Conservation (phyloP, 2,113 vertebrate species). For the Peromyscus polionotus region DNA sequence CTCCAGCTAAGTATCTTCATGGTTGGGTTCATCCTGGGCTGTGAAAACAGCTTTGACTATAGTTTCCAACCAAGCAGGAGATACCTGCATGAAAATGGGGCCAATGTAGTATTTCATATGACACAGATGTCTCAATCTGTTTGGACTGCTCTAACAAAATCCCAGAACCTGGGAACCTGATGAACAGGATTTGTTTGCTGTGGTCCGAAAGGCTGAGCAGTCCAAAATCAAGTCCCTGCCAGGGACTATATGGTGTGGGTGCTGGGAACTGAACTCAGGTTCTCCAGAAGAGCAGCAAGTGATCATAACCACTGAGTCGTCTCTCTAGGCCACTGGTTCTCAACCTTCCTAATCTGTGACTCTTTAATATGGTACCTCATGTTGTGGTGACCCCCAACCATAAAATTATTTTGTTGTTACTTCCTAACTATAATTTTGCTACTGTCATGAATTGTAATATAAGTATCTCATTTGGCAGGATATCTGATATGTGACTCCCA, state of each 20-base stretch:
- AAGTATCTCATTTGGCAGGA: not conserved
- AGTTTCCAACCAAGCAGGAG: not conserved
- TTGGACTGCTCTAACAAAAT: not conserved
- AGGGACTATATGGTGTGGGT: not conserved
- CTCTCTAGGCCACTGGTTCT: not conserved
- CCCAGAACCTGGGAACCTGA: not conserved
- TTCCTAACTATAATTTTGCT: not conserved
- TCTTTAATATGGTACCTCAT: not conserved
- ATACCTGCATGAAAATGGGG: not conserved
- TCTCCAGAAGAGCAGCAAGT: not conserved
- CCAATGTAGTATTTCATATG: not conserved
- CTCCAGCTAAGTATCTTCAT: not conserved
- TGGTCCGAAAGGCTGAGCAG: not conserved
- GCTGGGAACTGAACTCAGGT: not conserved
- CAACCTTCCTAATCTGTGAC: not conserved
- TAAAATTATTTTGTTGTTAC: not conserved
- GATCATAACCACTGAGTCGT: not conserved
- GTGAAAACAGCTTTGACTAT: not conserved
- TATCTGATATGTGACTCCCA: not conserved
- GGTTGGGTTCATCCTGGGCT: not conserved
- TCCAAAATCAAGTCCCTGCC: not conserved
- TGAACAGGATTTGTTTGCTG: not conserved
- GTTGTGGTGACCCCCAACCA: not conserved
- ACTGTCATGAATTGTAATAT: not conserved
- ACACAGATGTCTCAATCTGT: not conserved